A percentile compares a stretch with the other conserved stretches of the same genome.
Conservation (phyloP, 2,797 vertebrate genomes). For the Dromococcyx pavoninus region DNA sequence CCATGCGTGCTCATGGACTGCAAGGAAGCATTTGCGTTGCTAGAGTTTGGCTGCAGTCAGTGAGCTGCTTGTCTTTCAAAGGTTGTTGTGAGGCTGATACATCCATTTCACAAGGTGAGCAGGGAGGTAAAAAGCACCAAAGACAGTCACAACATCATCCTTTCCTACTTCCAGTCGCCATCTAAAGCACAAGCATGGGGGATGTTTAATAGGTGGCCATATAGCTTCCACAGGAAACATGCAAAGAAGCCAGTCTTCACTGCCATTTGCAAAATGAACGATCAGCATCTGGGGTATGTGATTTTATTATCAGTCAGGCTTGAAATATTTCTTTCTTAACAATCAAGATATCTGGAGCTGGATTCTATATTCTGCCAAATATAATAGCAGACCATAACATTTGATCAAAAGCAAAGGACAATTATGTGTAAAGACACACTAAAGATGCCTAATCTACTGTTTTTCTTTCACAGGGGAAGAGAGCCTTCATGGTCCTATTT, state of each 20-base stretch:
- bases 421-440: not conserved
- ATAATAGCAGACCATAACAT: not conserved
- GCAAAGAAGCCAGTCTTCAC: not conserved
- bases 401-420: not conserved
- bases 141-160: not conserved
- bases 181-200: not conserved
- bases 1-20: accelerated
- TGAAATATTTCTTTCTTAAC: slow-evolving; percentile 60
- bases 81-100: not conserved
- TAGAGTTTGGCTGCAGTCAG: not conserved
- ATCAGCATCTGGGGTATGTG: not conserved
- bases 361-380: not conserved
- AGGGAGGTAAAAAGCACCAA: not conserved
- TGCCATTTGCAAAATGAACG: slow-evolving; percentile 42
- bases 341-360: not conserved
- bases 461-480: slow-evolving; percentile 75
- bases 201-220: not conserved
- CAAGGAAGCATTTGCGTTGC: accelerated
- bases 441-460: not conserved
- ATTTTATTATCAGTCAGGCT: slow-evolving; percentile 60
- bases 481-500: slow-evolving; percentile 59
- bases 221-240: not conserved
- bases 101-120: accelerated
- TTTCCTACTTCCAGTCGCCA: not conserved
- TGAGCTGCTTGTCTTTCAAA: not conserved